Evolutionary conservation across 1,140 invertebrate species (phyloP).

Genomic region (Heliothis subflexa): DNA sequence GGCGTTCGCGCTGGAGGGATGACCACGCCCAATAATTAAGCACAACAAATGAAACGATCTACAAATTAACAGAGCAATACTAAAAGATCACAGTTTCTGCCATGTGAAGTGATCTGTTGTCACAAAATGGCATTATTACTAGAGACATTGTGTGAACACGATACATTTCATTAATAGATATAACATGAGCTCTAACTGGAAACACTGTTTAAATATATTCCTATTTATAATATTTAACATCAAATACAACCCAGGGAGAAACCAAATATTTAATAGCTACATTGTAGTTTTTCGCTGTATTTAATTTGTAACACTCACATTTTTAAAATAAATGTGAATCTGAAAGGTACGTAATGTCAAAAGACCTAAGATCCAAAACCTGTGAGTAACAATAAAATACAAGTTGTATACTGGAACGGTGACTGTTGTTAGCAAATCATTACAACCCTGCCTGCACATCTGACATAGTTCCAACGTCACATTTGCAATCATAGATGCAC

Average conservation of each 20-base stretch:
- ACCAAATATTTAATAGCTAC: constrained; percentile 50
- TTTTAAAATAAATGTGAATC: constrained; percentile 55
- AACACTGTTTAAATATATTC: constrained; percentile 53
- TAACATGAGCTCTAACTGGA: constrained; percentile 59
- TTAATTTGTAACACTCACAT: constrained; percentile 50
- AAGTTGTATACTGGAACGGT: constrained; percentile 65
- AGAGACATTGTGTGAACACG: constrained; percentile 52
- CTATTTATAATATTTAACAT: constrained; percentile 63
- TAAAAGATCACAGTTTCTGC: constrained; percentile 65
- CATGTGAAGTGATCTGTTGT: constrained; percentile 51
- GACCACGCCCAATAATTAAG: neutral
- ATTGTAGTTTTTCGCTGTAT: constrained; percentile 59
- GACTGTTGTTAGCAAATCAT: constrained; percentile 50
- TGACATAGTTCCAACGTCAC: constrained; percentile 36
- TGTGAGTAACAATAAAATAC: constrained; percentile 62
- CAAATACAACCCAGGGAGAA: constrained; percentile 65
- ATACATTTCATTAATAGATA: constrained; percentile 51
- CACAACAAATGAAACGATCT: constrained; percentile 43
- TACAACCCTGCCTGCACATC: constrained; percentile 56
- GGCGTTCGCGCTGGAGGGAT: no score
- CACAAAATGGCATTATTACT: constrained; percentile 53
- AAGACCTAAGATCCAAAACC: constrained; percentile 75
- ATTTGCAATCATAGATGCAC: constrained; percentile 34
- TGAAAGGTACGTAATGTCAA: constrained; percentile 70
- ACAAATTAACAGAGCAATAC: constrained; percentile 59